Conservation (phyloP, 2,797 vertebrate species). For the Tauraco hartlaubi region DNA sequence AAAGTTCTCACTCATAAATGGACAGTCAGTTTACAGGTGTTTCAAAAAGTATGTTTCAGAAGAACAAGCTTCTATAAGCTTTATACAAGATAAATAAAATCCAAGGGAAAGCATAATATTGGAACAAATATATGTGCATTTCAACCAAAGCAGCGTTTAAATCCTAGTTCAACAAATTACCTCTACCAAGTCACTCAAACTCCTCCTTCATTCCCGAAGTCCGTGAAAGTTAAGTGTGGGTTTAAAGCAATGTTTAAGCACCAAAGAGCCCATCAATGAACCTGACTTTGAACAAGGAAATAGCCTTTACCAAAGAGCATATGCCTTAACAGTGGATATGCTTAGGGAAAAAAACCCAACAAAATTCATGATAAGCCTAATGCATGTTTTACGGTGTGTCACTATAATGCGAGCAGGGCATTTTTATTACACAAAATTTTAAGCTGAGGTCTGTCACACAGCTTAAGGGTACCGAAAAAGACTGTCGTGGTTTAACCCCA, state of each 20-base stretch:
- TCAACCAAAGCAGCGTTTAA: not conserved
- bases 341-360: not conserved
- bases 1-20: not conserved
- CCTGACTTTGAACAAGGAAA: not conserved
- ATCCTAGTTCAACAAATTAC: not conserved
- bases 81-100: not conserved
- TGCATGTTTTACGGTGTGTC: not conserved
- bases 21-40: not conserved
- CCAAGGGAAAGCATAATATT: not conserved
- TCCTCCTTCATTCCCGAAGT: not conserved
- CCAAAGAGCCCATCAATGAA: not conserved
- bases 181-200: not conserved
- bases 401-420: not conserved
- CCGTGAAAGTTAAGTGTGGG: not conserved
- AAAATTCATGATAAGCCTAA: not conserved
- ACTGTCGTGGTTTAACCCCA: too few relatives aligned
- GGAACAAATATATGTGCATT: not conserved
- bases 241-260: not conserved
- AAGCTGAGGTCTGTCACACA: not conserved
- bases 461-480: too few relatives aligned
- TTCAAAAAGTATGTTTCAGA: not conserved
- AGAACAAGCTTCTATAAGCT: not conserved
- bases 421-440: not conserved
- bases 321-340: rapidly evolving
- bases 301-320: not conserved